These are phyloP conservation scores for Phylloscopus trochiloides DNA, from an alignment of 2,113 vertebrate species.

Conservation along the genomic window DNA sequence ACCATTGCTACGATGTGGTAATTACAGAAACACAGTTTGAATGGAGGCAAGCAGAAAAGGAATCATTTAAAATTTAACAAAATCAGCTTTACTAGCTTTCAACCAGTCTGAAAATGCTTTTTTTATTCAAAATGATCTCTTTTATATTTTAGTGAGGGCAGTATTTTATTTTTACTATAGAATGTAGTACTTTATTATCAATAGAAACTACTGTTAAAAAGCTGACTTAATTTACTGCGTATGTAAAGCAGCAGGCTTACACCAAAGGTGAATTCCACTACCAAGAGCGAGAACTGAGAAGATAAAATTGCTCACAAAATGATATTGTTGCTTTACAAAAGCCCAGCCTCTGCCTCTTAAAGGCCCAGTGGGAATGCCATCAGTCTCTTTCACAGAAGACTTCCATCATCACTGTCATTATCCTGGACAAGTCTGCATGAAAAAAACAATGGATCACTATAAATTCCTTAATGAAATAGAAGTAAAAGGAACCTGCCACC, in stretches of 20 bases:
- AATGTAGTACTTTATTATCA: not conserved
- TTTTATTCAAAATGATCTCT: not conserved
- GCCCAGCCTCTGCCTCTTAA: not conserved
- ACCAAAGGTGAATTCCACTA: not conserved
- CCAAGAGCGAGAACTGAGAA: not conserved
- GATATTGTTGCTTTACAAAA: not conserved
- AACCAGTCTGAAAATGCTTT: not conserved
- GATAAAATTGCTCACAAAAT: not conserved
- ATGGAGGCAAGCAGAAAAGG: not conserved
- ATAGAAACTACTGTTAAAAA: not conserved
- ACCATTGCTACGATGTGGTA: accelerated
- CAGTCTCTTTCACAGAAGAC: not conserved
- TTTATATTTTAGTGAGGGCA: not conserved
- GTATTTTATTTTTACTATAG: not conserved
- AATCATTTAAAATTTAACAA: not conserved
- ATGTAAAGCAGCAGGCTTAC: not conserved
- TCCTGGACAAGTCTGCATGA: not conserved
- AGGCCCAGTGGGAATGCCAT: not conserved
- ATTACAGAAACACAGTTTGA: not conserved
- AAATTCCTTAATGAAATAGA: not conserved
- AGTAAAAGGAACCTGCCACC: not conserved
- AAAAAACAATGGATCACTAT: not conserved
- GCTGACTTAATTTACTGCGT: not conserved
- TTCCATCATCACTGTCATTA: not conserved
- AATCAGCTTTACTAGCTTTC: not conserved